Percentiles rank a stretch among this genome's conserved stretches.
Conservation (phyloP, 1,140 invertebrate species). For the Drosophila mojavensis region DNA sequence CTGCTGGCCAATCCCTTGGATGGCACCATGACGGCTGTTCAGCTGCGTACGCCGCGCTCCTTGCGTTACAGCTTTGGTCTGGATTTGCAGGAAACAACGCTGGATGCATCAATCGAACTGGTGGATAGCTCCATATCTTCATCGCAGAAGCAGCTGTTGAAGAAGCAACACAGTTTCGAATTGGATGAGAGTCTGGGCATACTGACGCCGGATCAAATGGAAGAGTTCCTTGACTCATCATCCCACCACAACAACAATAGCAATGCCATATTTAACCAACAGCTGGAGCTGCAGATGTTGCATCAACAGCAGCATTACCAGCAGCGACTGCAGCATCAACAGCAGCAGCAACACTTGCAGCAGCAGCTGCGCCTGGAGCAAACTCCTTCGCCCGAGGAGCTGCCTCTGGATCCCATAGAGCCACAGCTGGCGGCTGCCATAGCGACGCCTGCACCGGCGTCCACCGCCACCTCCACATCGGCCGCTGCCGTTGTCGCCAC, state of each 20-base stretch:
- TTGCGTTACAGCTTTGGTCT: conserved; percentile 79
- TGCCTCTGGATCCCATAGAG: conserved; percentile 89
- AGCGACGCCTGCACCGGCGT: conserved; percentile 53
- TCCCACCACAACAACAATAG: conserved; percentile 60
- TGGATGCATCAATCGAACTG: conserved; percentile 80
- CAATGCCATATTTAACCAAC: conserved; percentile 84
- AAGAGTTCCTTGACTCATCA: conserved; percentile 83
- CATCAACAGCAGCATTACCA: conserved; percentile 17
- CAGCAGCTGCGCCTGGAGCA: conserved; percentile 86
- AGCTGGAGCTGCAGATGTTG: conserved; percentile 85
- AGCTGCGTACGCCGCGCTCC: conserved; percentile 29
- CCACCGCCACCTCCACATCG: conserved; percentile 12
- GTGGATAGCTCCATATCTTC: conserved; percentile 75
- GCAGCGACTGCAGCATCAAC: conserved; percentile 11
- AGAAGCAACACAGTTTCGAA: conserved; percentile 90
- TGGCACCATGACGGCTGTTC: conserved; percentile 23
- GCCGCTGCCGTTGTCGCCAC: background rate
- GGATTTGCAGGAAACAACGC: conserved; percentile 70
- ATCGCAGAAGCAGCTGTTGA: conserved; percentile 84
- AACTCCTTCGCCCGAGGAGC: conserved; percentile 92
- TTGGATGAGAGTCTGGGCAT: conserved; percentile 92
- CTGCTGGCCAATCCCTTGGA: conserved; percentile 33
- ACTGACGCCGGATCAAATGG: conserved; percentile 94
- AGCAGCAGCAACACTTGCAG: conserved; percentile 9
- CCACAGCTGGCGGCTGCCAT: conserved; percentile 82